Conservation (phyloP, 2,888 invertebrate genomes). For the Papilio gigon region DNA sequence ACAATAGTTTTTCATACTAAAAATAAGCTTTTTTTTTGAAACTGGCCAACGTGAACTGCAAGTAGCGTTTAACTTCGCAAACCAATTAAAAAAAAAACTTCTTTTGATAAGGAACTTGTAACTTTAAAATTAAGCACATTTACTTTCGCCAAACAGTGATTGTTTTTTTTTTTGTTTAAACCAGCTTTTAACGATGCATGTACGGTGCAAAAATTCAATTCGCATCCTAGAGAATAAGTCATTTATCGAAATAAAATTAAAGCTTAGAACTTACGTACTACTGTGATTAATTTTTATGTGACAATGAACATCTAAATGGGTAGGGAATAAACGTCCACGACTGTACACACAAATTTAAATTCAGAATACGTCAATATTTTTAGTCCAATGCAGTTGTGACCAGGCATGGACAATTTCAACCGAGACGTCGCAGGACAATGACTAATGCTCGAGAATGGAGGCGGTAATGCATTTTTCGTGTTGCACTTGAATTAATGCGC, state of each 20-base stretch:
- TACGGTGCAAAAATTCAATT: too few species aligned
- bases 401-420: slow-evolving; percentile 44
- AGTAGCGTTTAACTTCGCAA: neutral
- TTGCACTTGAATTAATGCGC: slow-evolving; percentile 81
- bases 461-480: slow-evolving; percentile 81
- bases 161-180: neutral
- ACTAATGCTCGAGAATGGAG: slow-evolving; percentile 62
- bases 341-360: neutral
- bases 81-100: neutral
- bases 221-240: too few species aligned
- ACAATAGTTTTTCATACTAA: neutral
- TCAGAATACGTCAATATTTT: neutral
- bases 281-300: too few species aligned
- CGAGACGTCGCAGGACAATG: slow-evolving; percentile 61
- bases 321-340: neutral
- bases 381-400: neutral
- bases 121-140: neutral
- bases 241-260: too few species aligned
- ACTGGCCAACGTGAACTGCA: neutral
- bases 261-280: too few species aligned
- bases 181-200: too few species aligned
- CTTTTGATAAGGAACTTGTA: neutral
- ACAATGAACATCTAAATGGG: neutral
- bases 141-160: neutral
- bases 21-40: neutral